phyloP scores from a whole-genome alignment of 2,113 vertebrate species.

The Phrynosoma blainvillii region DNA sequence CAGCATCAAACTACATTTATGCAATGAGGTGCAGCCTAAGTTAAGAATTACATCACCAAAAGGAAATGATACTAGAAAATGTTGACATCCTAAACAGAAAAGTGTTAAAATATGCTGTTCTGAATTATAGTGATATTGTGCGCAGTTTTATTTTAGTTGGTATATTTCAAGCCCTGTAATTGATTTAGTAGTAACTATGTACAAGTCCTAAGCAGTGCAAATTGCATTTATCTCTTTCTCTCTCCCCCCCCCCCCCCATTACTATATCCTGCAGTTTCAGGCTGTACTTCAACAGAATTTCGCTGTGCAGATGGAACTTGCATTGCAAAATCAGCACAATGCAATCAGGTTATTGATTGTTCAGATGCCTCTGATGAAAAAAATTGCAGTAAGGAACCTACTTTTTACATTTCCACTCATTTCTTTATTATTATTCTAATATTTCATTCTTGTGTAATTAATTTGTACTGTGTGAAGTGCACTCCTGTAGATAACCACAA shows the following conservation, averaged over 20 bases:
- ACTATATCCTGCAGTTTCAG: constrained; percentile 77
- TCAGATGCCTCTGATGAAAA: constrained; percentile 95
- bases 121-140: background rate
- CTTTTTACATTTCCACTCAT: constrained; percentile 16
- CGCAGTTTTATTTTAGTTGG: background rate
- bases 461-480: background rate
- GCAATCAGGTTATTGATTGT: constrained; percentile 96
- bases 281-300: constrained; percentile 87
- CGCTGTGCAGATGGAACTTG: constrained; percentile 90
- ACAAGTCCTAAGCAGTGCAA: background rate
- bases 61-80: background rate
- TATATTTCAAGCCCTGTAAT: background rate
- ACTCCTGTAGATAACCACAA: background rate
- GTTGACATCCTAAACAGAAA: background rate
- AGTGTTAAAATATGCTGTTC: background rate
- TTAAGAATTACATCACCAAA: too few species aligned
- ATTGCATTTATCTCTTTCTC: background rate
- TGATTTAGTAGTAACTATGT: background rate
- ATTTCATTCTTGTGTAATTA: constrained; percentile 38
- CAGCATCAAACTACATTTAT: too few species aligned
- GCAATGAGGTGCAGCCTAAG: too few species aligned
- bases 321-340: constrained; percentile 86
- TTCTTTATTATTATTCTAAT: constrained; percentile 15
- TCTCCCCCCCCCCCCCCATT: rapidly evolving
- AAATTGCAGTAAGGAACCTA: constrained; percentile 88